A percentile compares a stretch with the other conserved stretches of the same genome.
Evolutionary conservation across 2,113 vertebrate genomes (phyloP).

Genomic region (Aptenodytes patagonicus): DNA sequence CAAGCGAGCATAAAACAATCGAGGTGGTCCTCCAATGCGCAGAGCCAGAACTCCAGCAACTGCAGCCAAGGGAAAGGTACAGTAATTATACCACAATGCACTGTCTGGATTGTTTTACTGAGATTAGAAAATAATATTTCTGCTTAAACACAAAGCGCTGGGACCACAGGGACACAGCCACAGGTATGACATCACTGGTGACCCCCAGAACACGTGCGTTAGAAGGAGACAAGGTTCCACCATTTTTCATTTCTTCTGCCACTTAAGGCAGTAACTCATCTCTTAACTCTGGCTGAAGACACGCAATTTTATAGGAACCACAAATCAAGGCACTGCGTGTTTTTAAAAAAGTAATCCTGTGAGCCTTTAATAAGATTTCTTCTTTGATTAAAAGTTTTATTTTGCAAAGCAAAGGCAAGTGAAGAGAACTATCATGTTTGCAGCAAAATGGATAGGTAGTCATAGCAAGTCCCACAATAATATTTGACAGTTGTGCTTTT

Average conservation of each 20-base stretch:
- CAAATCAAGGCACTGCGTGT: constrained; percentile 31
- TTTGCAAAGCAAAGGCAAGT: neutral
- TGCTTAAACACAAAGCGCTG: neutral
- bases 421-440: neutral
- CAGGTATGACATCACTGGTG: neutral
- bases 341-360: neutral
- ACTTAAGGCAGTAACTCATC: neutral
- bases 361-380: constrained; percentile 18
- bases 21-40: accelerated
- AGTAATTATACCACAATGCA: neutral
- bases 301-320: constrained; percentile 31
- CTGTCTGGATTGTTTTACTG: neutral
- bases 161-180: neutral
- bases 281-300: neutral
- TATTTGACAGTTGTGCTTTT: neutral
- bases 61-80: neutral
- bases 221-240: neutral
- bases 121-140: neutral
- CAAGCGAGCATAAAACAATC: neutral
- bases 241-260: constrained; percentile 3
- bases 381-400: neutral
- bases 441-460: neutral
- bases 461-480: neutral
- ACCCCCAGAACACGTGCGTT: neutral
- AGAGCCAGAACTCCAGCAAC: neutral